Base-by-base conservation (phyloP, 2,113 vertebrate genomes). In the Spermophilus dauricus region DNA sequence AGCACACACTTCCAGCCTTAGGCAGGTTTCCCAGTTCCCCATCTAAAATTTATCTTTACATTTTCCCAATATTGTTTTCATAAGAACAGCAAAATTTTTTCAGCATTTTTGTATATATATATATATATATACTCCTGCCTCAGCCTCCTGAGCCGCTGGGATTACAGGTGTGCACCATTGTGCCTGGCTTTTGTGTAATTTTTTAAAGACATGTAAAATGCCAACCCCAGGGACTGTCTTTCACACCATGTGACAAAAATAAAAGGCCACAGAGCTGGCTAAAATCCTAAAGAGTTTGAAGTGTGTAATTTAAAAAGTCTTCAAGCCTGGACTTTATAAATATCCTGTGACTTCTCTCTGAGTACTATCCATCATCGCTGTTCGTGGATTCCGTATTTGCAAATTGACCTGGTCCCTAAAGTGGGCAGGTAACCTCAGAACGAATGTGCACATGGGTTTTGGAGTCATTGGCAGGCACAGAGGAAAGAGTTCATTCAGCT, bases 261-360 rank as follows among this genome's bases (percentile, higher is more conserved):
- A 13, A 26, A 28, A 70, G 76, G 3, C 16, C 9, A 22, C 3
- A 4, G 37, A 16, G 5, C 4, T 4, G 45, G 45, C 24, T 0
- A 8, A 58, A 1, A 17, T 28, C 5, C 17, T 39, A 2, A 20
- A 67, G 39, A 39, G 5, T 69, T 37, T 37, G 26, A 2, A 24
- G 37, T 13, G 24, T 32, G 26, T 61, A 0, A 13, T 77, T 17
- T 37, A 3, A 48, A n/a, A 61, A 18, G 37, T 20, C 14, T 30
- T 24, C 0, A 6, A 20, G 84, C 11, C 39, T 1, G 1, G 76
- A 32, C 4, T 84, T 53, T 12, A 12, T 32, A 13, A 10, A 7
- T 34, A 4, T 5, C 16, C 42, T 86, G 5, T 28, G 48, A 5
- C 26, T 53, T 32, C 32, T 77, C 48, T 61, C 32, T 4, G 34